Base-by-base conservation (phyloP, 2,113 vertebrate species). In the Globicephala melas region DNA sequence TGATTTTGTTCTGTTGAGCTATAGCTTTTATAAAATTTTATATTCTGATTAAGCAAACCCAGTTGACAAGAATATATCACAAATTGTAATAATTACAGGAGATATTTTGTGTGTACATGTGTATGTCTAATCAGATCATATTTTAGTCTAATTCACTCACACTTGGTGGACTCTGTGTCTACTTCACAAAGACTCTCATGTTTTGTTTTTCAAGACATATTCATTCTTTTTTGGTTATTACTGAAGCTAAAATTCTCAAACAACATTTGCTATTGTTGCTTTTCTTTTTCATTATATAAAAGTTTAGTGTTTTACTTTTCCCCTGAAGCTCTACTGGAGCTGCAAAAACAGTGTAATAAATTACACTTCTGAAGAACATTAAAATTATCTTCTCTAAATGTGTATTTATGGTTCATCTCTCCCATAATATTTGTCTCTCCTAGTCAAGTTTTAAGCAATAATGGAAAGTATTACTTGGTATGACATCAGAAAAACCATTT, bases 1-100 rank as follows among this genome's bases (percentile, higher is more conserved):
- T 98, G 98, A 99, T 99, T 99, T 98, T 98, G 97, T 98, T 98
- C 98, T 98, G 96, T 98, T 98, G 98, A 98, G 97, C 98, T 98
- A 98, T 95, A 98, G 97, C 94, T 98, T 98, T 98, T 98, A 98
- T 98, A 98, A 98, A 98, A 98, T 98, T 97, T 98, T 98, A 98
- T 90, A 93, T 98, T 98, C 97, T 98, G 98, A 98, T 98, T 98
- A 98, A 95, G 88, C 93, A 98, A 98, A 79, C 81, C 95, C 92
- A 65, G 95, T 95, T 98, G 94, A 97, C 96, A 97, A 96, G 93
- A 95, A 53, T 94, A 93, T 96, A 97, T 94, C 95, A 90, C 44
- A 96, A 94, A 95, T 60, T 91, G 10, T 95, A 89, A 62, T 88
- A 90, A 95, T 97, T 92, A 50, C 10, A 67, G 47, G 73, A 82